Evolutionary conservation across 2,113 vertebrate species (phyloP).

Genomic region (Polyodon spathula): DNA sequence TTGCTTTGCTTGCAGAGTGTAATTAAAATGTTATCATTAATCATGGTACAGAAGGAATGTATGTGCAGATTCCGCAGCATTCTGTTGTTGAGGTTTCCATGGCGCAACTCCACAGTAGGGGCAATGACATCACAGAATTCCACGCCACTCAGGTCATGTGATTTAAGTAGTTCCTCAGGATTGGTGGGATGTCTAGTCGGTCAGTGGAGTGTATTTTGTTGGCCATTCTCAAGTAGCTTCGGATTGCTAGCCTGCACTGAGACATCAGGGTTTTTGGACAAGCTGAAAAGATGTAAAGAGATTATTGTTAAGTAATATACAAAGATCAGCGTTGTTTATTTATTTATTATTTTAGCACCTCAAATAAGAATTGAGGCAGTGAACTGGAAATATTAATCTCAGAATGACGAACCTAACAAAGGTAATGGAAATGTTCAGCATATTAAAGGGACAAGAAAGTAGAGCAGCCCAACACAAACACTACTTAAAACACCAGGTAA

Average conservation of each 20-base stretch:
- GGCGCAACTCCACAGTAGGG: background rate
- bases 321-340: background rate
- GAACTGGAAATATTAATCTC: too few relatives aligned
- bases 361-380: too few relatives aligned
- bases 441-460: too few relatives aligned
- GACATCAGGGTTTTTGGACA: slow-evolving; percentile 80
- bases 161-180: slow-evolving; percentile 72
- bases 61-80: too few relatives aligned
- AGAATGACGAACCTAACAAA: too few relatives aligned
- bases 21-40: background rate
- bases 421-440: too few relatives aligned
- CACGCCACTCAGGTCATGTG: slow-evolving; percentile 44
- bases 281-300: slow-evolving; percentile 51
- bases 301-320: slow-evolving; percentile 10
- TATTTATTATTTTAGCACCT: background rate
- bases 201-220: slow-evolving; percentile 37
- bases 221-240: slow-evolving; percentile 46
- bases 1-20: background rate
- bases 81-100: background rate
- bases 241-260: slow-evolving; percentile 64
- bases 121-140: too few relatives aligned
- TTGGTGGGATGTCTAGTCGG: slow-evolving; percentile 63
- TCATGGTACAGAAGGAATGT: background rate
- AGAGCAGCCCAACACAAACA: too few relatives aligned
- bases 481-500: too few relatives aligned